These are phyloP conservation scores for Cirrhinus mrigala DNA, from an alignment of 2,797 vertebrate species.

Conservation along the genomic window DNA sequence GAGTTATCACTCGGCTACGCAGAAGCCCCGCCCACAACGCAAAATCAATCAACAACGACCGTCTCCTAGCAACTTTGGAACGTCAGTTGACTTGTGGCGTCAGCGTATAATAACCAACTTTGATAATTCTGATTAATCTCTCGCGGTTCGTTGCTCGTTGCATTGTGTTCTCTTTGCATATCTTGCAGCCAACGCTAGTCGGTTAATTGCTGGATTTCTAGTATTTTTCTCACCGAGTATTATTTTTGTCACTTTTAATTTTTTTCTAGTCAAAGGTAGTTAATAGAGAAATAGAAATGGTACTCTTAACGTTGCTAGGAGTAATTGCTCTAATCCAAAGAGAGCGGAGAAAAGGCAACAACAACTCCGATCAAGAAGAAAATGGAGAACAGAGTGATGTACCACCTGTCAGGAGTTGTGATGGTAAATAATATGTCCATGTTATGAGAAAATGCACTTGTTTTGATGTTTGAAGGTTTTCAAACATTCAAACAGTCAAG, in stretches of 20 bases:
- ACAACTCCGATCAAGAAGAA: background rate
- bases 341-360: background rate
- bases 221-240: no score
- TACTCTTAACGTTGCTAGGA: background rate
- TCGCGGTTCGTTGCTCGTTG: background rate
- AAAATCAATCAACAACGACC: background rate
- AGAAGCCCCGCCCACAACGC: background rate
- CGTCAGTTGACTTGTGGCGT: background rate
- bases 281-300: background rate
- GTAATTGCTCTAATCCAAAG: background rate
- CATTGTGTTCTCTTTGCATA: background rate
- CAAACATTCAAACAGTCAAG: background rate
- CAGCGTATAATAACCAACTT: background rate
- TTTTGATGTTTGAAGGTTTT: background rate
- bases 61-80: background rate
- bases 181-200: background rate
- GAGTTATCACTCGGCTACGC: background rate
- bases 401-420: background rate
- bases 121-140: background rate
- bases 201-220: no score
- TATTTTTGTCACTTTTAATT: no score
- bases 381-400: background rate
- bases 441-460: background rate
- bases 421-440: background rate
- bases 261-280: background rate